Evolutionary conservation across 2,113 vertebrate species (phyloP).

Genomic region (Tricholaema leucomelas): DNA sequence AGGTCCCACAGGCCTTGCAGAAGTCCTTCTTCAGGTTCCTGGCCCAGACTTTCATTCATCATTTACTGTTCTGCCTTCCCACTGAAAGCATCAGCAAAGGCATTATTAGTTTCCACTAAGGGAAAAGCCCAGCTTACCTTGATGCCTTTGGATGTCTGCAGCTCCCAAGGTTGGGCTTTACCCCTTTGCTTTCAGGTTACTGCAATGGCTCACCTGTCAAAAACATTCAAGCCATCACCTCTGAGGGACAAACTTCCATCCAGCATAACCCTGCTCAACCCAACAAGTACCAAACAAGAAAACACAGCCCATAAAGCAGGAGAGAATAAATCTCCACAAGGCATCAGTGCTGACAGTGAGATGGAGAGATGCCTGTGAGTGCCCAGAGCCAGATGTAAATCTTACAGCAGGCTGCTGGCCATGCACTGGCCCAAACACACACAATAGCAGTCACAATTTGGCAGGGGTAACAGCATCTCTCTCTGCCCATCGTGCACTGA

Average conservation of each 20-base stretch:
- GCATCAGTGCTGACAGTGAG: neutral
- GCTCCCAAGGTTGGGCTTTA: neutral
- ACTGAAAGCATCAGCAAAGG: neutral
- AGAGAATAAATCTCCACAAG: neutral
- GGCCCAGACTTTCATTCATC: neutral
- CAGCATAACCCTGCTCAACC: neutral
- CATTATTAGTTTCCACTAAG: neutral
- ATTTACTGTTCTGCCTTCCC: neutral
- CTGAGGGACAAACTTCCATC: neutral
- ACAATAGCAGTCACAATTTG: accelerated
- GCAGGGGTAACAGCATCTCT: neutral
- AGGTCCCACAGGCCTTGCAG: neutral
- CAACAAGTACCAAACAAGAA: neutral
- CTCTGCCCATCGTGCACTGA: neutral
- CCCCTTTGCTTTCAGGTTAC: neutral
- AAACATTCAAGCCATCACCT: neutral
- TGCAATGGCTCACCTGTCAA: neutral
- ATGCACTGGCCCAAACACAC: neutral
- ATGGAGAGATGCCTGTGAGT: neutral
- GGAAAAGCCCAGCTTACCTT: neutral
- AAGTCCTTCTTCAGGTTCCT: neutral
- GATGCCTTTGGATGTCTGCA: neutral
- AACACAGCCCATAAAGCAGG: neutral
- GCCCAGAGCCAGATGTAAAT: neutral
- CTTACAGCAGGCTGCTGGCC: neutral